A percentile compares a stretch with the other conserved stretches of the same genome.
Evolutionary conservation across 2,888 invertebrate species (phyloP).

Genomic region (Alloplasta piceator): DNA sequence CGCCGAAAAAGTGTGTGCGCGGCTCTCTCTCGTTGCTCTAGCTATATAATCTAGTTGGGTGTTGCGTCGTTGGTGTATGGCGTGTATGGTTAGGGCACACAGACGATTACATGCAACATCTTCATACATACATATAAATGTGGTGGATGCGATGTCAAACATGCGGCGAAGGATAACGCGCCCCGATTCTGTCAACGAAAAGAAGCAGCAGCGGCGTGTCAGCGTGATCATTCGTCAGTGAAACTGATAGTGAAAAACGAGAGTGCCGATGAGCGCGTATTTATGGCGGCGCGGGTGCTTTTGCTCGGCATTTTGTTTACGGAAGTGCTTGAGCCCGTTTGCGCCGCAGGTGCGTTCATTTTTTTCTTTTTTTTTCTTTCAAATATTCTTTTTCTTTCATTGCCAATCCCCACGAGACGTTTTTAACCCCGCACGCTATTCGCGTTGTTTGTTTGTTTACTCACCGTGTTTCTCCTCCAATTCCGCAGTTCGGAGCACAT

Average conservation of each 20-base stretch:
- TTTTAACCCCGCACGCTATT: constrained; percentile 34
- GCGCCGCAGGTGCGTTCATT: constrained; percentile 79
- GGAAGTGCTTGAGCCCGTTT: constrained; percentile 82
- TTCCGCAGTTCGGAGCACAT: too few species aligned
- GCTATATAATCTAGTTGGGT: too few species aligned
- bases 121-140: constrained; percentile 14
- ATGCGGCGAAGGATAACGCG: constrained; percentile 75
- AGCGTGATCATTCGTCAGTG: constrained; percentile 75
- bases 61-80: too few species aligned
- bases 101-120: too few species aligned
- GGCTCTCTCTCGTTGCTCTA: too few species aligned
- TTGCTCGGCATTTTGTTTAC: constrained; percentile 83
- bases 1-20: too few species aligned
- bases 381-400: constrained; percentile 67
- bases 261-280: constrained; percentile 81
- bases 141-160: constrained; percentile 74
- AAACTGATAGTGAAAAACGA: constrained; percentile 68
- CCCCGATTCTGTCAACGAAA: constrained; percentile 72
- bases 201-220: constrained; percentile 75
- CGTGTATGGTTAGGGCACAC: too few species aligned
- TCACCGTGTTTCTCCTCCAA: neutral
- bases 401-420: constrained; percentile 17
- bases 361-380: constrained; percentile 63
- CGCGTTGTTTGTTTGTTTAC: constrained; percentile 13
- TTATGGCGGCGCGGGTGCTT: constrained; percentile 83